phyloP scores from a whole-genome alignment of 2,888 invertebrate genomes.

The Drosophila flavopinicola region DNA sequence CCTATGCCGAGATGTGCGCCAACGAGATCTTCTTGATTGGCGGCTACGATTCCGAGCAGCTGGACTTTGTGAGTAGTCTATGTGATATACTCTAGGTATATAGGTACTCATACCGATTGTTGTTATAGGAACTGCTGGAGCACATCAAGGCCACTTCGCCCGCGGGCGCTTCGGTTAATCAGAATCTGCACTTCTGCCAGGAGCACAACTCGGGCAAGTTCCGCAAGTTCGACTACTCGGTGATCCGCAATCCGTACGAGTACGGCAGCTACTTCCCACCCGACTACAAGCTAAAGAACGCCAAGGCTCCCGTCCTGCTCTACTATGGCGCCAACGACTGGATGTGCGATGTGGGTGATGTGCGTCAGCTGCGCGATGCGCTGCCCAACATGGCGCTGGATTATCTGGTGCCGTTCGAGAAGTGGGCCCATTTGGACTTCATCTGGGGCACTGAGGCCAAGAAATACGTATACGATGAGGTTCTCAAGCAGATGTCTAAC shows the following conservation, averaged over 20 bases:
- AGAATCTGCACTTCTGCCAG: constrained; percentile 83
- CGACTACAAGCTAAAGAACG: constrained; percentile 84
- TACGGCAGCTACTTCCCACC: constrained; percentile 85
- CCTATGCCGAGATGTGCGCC: constrained; percentile 85
- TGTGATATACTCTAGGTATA: not conserved
- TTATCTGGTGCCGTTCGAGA: constrained; percentile 85
- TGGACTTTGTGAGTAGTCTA: constrained; percentile 83
- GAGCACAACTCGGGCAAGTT: constrained; percentile 79
- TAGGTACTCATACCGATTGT: not conserved
- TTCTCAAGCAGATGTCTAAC: constrained; percentile 65
- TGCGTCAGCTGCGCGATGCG: constrained; percentile 84
- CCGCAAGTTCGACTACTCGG: constrained; percentile 83
- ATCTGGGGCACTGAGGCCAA: constrained; percentile 87
- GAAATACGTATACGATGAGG: constrained; percentile 86
- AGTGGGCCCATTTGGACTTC: constrained; percentile 86
- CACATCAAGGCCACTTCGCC: constrained; percentile 82
- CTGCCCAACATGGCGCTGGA: constrained; percentile 85
- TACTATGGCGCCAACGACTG: constrained; percentile 87
- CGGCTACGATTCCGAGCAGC: constrained; percentile 84
- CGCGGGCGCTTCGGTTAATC: constrained; percentile 82
- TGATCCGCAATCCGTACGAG: constrained; percentile 81
- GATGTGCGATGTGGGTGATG: constrained; percentile 86
- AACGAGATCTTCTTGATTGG: constrained; percentile 87
- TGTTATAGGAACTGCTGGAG: constrained; percentile 61
- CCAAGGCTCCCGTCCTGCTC: constrained; percentile 85